These are phyloP conservation scores for Gila orcuttii DNA, from an alignment of 2,113 vertebrate genomes.

Conservation along the genomic window DNA sequence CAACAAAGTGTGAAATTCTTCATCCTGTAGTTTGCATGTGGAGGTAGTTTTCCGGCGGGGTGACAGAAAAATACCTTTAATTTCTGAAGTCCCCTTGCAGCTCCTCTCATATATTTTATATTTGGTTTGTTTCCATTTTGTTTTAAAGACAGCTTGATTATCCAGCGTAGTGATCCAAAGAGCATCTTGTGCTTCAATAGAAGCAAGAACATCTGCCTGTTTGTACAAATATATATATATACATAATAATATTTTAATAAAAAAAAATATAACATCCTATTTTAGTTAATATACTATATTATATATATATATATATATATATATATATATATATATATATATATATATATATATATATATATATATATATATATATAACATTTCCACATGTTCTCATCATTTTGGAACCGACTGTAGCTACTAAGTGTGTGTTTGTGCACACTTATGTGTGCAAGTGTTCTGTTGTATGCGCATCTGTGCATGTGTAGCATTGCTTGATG, in stretches of 20 bases:
- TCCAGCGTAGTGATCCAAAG: neutral
- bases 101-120: neutral
- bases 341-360: too few relatives aligned
- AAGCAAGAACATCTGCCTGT: neutral
- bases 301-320: too few relatives aligned
- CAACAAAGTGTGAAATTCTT: slow-evolving; percentile 51
- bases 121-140: neutral
- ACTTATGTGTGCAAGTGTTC: slow-evolving; percentile 15
- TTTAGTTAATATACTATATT: too few relatives aligned
- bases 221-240: neutral
- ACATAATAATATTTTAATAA: too few relatives aligned
- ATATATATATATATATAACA: too few relatives aligned
- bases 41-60: neutral
- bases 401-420: neutral
- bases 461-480: neutral
- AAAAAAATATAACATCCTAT: too few relatives aligned
- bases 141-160: neutral
- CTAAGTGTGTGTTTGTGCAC: slow-evolving; percentile 34
- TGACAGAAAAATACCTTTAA: neutral
- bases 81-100: neutral
- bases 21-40: slow-evolving; percentile 28
- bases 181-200: neutral
- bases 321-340: too few relatives aligned
- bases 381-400: neutral
- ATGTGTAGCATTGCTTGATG: slow-evolving; percentile 51